A percentile compares a stretch with the other conserved stretches of the same genome.
phyloP scores from a whole-genome alignment of 2,888 invertebrate genomes.

The Acanthosepion lycidas region DNA sequence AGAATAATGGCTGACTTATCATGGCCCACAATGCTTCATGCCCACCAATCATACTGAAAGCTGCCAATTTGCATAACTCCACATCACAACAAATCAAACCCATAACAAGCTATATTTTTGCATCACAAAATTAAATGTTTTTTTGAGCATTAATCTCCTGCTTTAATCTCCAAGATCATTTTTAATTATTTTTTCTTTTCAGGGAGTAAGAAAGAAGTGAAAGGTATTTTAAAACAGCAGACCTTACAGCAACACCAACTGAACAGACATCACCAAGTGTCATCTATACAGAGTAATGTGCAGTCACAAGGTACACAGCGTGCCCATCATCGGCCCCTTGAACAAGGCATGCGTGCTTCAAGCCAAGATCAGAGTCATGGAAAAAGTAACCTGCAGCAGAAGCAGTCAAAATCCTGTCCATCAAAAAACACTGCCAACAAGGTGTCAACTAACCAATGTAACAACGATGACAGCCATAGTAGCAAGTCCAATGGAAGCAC shows the following conservation, averaged over 20 bases:
- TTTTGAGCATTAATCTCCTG: too few species aligned
- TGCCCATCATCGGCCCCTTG: conserved; percentile 36
- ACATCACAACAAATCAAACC: too few species aligned
- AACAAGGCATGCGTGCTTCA: conserved; percentile 25
- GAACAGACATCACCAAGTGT: conserved; percentile 43
- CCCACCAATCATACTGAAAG: too few species aligned
- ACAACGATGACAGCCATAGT: conserved; percentile 40
- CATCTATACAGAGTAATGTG: conserved; percentile 40
- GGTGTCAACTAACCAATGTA: conserved; percentile 35
- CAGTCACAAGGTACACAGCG: conserved; percentile 43
- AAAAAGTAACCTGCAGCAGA: conserved; percentile 24
- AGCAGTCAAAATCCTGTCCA: conserved; percentile 13
- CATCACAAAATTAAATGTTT: too few species aligned
- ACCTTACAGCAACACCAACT: conserved; percentile 39
- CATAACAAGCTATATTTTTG: too few species aligned
- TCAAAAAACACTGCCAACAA: background rate
- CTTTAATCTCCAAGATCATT: too few species aligned
- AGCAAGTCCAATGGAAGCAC: conserved; percentile 42
- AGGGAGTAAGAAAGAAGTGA: conserved; percentile 47
- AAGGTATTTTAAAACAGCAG: conserved; percentile 46
- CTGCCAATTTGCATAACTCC: too few species aligned
- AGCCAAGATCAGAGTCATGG: conserved; percentile 13
- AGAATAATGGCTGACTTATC: too few species aligned
- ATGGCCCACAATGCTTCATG: too few species aligned
- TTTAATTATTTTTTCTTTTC: background rate